Base-by-base conservation (phyloP, 1,140 invertebrate genomes). In the Mylabris phalerata region DNA sequence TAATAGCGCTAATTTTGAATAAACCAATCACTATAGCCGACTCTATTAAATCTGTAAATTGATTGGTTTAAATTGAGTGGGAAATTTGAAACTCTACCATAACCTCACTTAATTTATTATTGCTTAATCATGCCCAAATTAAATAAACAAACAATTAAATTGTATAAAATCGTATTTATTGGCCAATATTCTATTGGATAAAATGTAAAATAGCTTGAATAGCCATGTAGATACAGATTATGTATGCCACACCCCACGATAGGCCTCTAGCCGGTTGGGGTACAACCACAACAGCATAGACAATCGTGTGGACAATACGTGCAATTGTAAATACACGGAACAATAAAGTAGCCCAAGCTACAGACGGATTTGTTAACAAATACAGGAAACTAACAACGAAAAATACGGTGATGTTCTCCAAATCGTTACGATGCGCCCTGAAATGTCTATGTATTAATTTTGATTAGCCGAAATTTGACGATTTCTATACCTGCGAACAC, bases 331-430 rank as follows among this genome's bases (percentile, higher is more conserved):
- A 88, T 0, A 78, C 62, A 48, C 84, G 74, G 68, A 88, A 85
- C 49, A 87, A 71, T 6, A 75, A 66, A 0, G 75, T 73, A 2
- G 85, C 85, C 47, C 76, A 52, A 3, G 58, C 61, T 0, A 72
- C 64, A 24, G 70, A 65, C 0, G 87, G 87, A 27, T 75, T 75
- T 0, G 84, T 87, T 0, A 80, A 71, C 11, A 85, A 68, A 66
- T 86, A 89, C 11, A 87, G 63, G 1, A 81, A 78, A 5, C 77
- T 82, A 11, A 84, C 70, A 3, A 86, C 67, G 64, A 85, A 78
- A 66, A 88, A 90, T 2, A 82, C 74, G 0, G 83, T 76, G 52
- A 89, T 87, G 67, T 88, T 90, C 73, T 90, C 88, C 63, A 89
- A 67, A 66, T 90, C 88, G 68, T 90, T 90, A 48, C 84, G 70